Evolutionary conservation across 2,113 vertebrate genomes (phyloP), one percentile per base, ranked within the genome.

Genomic region (Rynchops niger): DNA sequence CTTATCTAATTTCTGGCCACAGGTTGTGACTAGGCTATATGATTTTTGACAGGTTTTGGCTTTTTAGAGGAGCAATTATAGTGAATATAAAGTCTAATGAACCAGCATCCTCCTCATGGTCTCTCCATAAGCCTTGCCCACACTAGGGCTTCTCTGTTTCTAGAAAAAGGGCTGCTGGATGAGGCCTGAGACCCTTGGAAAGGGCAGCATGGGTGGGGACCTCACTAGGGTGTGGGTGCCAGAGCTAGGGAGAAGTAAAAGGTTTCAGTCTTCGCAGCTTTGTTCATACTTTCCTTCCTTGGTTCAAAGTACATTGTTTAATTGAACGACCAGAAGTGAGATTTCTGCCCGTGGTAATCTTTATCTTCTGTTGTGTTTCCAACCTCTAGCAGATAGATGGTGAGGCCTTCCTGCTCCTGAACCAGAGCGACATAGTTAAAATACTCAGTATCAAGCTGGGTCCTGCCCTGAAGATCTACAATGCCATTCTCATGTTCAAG

Each of bases 401-500:
- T 2, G 99, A 99, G 95, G 98, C 99, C 62, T 99, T 99, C 96
- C 98, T 99, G 73, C 98, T 99, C 43, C 99, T 99, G 80, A 99
- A 99, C n/a, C 99, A 99, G 95, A 97, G 59, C 0, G 99, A 99
- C 98, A 99, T 99, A 0, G 98, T 99, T 62, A 99, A 99, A 98
- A 99, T 99, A 79, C 98, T 99, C 86, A 98, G 98, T 82, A 99
- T 99, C 97, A 99, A 99, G 93, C 98, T 99, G 71, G 99, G 99
- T 25, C 99, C 99, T 12, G 99, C 99, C 42, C 97, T 99, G 86
- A 99, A 99, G 97, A 99, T 99, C 91, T 99, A 99, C 97, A 99
- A 99, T 29, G 98, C 99, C 88, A 99, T 99, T 88, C 98, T 99
- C 76, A 99, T 99, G 99, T 98, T 99, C 96, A 99, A 99, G 96